Evolutionary conservation across 2,888 invertebrate species (phyloP), one percentile per base, ranked within the genome.

Genomic region (Chrysotoxum bicinctum): DNA sequence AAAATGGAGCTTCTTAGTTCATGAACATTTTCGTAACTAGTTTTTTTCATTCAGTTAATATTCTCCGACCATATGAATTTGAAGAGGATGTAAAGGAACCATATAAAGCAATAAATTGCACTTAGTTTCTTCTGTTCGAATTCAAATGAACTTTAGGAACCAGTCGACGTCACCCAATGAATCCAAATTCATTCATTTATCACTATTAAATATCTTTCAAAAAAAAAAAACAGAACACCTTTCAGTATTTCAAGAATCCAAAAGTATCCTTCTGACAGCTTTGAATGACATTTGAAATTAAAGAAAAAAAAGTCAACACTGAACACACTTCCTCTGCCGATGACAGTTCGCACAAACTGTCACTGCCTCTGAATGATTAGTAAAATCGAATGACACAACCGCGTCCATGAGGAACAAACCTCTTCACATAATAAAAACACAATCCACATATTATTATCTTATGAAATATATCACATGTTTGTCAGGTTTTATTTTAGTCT

Each of bases 341-440:
- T 69, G 81, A 85, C 81, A 81, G 85, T 85, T 85, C 81, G 85
- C 81, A 77, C 73, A 85, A 85, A 77, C 73, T 77, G 85, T 80
- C 85, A 14, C 52, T 26, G 66, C 58, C 32, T 8, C 16, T 23
- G 45, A 10, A 35, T 73, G 85, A 85, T 85, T 85, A 85, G 85
- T 81, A 54, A 81, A 85, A 85, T 85, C 85, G 56, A 73, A 77
- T 85, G 76, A 81, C 85, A 76, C 70, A 74, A 74, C 43, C 21
- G 7, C 48, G 7, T 3, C 2, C 6, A 2, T 12, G 14, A 23
- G 8, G 8, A 68, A 56, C 50, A 43, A 7, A 50, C 66, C 30
- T 77, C 73, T 32, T 23, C 0, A n/a, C n/a, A n/a, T n/a, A n/a
- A 62, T 54, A 37, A 68, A 60, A 56, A 40, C 69, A 54, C 16